A percentile compares a stretch with the other conserved stretches of the same genome.
Conservation (phyloP, 2,113 vertebrate genomes). For the Psilopogon haemacephalus region DNA sequence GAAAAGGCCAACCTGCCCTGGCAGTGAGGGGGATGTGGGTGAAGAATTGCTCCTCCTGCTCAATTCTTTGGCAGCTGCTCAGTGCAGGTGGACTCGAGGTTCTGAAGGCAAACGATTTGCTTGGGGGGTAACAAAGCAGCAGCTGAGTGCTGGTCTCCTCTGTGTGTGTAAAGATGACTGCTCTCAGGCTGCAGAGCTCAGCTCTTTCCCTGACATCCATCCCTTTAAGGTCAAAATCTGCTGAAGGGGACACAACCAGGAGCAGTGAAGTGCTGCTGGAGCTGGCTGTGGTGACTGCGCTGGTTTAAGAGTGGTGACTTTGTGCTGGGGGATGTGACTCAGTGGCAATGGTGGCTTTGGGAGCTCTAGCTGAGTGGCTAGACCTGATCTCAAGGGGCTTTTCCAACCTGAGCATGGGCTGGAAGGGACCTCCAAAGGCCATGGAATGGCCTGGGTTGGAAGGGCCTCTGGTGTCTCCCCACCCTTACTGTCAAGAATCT, state of each 20-base stretch:
- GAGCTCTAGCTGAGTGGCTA: too few relatives aligned
- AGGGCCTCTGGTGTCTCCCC: too few relatives aligned
- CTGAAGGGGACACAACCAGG: neutral
- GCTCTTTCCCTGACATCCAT: neutral
- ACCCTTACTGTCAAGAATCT: too few relatives aligned
- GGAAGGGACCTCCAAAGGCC: too few relatives aligned
- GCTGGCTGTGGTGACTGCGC: neutral
- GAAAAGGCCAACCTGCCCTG: rapidly evolving
- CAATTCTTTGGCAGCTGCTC: neutral
- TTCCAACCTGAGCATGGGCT: too few relatives aligned
- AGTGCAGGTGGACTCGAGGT: neutral
- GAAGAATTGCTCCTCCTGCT: neutral
- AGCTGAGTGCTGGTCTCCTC: neutral
- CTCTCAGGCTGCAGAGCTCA: neutral
- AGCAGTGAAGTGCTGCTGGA: neutral
- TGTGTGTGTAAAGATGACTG: neutral
- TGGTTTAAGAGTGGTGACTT: neutral
- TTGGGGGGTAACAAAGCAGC: neutral
- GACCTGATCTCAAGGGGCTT: too few relatives aligned
- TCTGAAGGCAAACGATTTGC: neutral
- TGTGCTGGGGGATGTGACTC: neutral
- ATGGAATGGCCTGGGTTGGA: too few relatives aligned
- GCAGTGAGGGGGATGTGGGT: rapidly evolving
- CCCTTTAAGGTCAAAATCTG: neutral
- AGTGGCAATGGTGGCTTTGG: too few relatives aligned